Base-by-base conservation (phyloP, 2,797 vertebrate species). In the Anableps anableps region DNA sequence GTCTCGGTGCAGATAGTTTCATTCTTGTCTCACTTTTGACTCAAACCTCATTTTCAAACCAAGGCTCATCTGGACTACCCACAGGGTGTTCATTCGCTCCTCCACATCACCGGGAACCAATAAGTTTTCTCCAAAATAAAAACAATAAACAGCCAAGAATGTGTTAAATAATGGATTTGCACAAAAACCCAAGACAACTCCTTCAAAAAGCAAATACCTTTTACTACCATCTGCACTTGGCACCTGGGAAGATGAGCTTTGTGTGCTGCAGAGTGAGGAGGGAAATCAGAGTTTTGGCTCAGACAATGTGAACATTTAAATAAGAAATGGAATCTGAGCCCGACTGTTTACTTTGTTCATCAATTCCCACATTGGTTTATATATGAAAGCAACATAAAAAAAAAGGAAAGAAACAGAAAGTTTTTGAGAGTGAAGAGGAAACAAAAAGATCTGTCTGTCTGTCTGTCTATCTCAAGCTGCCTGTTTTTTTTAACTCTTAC, bases 291-390 rank as follows among this genome's bases (percentile, higher is more conserved):
- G 85, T 94, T 95, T 95, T 92, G 92, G 92, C 90, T 55, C 89
- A 94, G 89, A 95, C 94, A 95, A 93, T 95, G 90, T 89, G 86
- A 94, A 89, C 84, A 90, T 94, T 95, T 95, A 90, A 94, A 95
- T 95, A 95, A 94, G 92, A 94, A 91, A 94, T 94, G 89, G 84
- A 94, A 92, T 84, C 87, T 31, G 74, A 88, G 91, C 85, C 76
- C 79, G 41, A 89, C 86, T 94, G 93, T 94, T 94, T 93, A 86
- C 84, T 92, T 94, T 90, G 80, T 89, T 91, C 89, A 79, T 91
- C 88, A 84, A 92, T 91, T 93, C 94, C 94, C 94, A 79, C 55
- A 80, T 45, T 83, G 55, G 75, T 66, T 87, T 83, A 76, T 70
- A 70, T 70, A 43, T 85, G 83, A 89, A 92, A 86, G 84, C 76